A percentile compares a stretch with the other conserved stretches of the same genome.
phyloP scores from a whole-genome alignment of 2,888 invertebrate genomes.

The Catotricha subobsoleta region DNA sequence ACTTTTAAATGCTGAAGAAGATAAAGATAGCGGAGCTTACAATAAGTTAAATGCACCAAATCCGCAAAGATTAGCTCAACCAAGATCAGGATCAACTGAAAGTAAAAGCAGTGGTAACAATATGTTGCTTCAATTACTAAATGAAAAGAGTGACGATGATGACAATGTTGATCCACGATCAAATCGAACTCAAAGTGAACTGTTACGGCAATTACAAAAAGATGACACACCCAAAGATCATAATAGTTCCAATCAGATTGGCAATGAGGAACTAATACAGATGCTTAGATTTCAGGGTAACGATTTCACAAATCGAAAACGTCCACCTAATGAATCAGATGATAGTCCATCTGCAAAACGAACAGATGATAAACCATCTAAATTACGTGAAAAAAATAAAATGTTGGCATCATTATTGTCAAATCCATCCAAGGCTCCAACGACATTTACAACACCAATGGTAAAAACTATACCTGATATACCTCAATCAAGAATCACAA shows the following conservation, averaged over 20 bases:
- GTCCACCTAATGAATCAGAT: slow-evolving; percentile 44
- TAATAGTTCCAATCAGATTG: slow-evolving; percentile 20
- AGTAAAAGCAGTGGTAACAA: slow-evolving; percentile 34
- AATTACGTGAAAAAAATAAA: slow-evolving; percentile 64
- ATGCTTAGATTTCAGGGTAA: slow-evolving; percentile 26
- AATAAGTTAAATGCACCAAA: slow-evolving; percentile 13
- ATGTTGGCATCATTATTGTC: slow-evolving; percentile 71
- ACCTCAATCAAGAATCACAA: slow-evolving; percentile 18
- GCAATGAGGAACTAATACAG: slow-evolving; percentile 27
- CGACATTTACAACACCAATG: slow-evolving; percentile 22
- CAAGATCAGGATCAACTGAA: slow-evolving; percentile 17
- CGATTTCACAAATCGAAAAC: slow-evolving; percentile 34
- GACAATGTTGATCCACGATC: slow-evolving; percentile 33
- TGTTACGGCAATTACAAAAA: slow-evolving; percentile 35
- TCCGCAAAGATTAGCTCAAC: neutral
- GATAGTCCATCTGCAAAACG: slow-evolving; percentile 29
- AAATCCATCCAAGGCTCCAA: slow-evolving; percentile 48
- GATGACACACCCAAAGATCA: slow-evolving; percentile 22
- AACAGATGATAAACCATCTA: slow-evolving; percentile 35
- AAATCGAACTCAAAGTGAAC: slow-evolving; percentile 29
- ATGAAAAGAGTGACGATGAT: slow-evolving; percentile 67
- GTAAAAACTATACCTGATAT: slow-evolving; percentile 29
- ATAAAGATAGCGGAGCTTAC: slow-evolving; percentile 19
- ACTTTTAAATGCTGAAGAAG: slow-evolving; percentile 23
- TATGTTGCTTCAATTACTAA: slow-evolving; percentile 43